Evolutionary conservation across 2,797 vertebrate species (phyloP).

Genomic region (Cheirogaleus major): DNA sequence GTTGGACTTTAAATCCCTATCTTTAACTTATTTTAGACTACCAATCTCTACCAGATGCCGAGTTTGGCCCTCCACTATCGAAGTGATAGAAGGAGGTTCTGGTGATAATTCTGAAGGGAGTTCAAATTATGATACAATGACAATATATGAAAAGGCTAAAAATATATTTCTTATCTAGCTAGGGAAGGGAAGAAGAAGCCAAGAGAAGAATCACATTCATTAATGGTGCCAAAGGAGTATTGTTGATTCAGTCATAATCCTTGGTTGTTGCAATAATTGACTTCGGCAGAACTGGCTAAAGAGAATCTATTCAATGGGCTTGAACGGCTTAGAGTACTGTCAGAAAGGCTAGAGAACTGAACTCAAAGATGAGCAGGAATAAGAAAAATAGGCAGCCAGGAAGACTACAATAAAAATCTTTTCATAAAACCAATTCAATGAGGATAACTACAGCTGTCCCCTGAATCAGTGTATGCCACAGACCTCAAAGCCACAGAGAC

Average conservation of each 20-base stretch:
- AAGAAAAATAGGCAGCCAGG: background rate
- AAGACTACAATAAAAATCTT: background rate
- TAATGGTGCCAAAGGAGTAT: background rate
- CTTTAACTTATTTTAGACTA: background rate
- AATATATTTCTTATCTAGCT: background rate
- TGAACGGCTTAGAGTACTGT: background rate
- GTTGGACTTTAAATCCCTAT: background rate
- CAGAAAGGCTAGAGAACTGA: background rate
- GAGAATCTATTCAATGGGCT: background rate
- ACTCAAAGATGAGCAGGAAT: background rate
- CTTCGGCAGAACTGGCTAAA: background rate
- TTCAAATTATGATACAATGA: background rate
- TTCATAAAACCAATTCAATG: background rate
- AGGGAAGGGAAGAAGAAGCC: background rate
- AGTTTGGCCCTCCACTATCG: background rate
- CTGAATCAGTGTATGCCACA: background rate
- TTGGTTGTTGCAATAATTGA: background rate
- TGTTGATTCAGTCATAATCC: background rate
- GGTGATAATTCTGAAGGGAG: background rate
- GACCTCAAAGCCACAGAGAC: background rate
- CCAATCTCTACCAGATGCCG: background rate
- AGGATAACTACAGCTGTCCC: too few relatives aligned
- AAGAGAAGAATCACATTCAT: background rate
- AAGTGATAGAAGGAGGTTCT: background rate
- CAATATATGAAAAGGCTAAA: background rate